These are phyloP conservation scores for Galemys pyrenaicus DNA, from an alignment of 2,113 vertebrate species.

Conservation along the genomic window DNA sequence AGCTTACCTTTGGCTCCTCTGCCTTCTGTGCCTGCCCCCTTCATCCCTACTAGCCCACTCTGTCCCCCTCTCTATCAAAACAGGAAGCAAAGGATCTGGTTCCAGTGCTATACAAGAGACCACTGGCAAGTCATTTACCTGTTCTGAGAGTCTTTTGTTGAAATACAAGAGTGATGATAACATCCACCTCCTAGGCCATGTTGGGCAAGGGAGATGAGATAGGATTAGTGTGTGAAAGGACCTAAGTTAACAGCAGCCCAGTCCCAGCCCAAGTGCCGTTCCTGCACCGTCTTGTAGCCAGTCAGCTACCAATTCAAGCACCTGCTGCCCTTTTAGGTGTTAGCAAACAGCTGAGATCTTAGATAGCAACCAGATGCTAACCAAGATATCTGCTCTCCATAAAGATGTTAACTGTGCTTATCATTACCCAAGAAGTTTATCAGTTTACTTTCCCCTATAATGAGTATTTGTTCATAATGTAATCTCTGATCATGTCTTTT, in stretches of 20 bases:
- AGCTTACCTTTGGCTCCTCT: not conserved
- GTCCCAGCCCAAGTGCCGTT: not conserved
- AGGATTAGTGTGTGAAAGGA: not conserved
- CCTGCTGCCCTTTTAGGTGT: not conserved
- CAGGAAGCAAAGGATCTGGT: not conserved
- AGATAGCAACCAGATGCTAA: not conserved
- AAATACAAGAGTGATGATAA: not conserved
- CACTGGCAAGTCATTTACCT: not conserved
- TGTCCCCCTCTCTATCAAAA: not conserved
- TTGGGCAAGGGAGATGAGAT: not conserved
- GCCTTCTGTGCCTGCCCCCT: not conserved
- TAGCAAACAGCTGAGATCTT: not conserved
- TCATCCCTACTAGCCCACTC: not conserved
- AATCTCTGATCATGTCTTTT: constrained; percentile 24
- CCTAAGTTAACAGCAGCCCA: not conserved
- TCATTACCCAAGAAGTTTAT: no score
- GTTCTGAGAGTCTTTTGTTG: not conserved
- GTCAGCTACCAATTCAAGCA: not conserved
- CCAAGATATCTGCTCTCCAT: not conserved
- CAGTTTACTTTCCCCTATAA: not conserved
- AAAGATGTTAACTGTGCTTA: not conserved
- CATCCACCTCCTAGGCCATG: not conserved
- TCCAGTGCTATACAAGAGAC: not conserved
- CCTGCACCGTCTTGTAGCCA: not conserved
- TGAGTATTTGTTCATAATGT: not conserved